These are phyloP conservation scores for Ips typographus DNA, from an alignment of 1,140 invertebrate genomes.

Conservation along the genomic window DNA sequence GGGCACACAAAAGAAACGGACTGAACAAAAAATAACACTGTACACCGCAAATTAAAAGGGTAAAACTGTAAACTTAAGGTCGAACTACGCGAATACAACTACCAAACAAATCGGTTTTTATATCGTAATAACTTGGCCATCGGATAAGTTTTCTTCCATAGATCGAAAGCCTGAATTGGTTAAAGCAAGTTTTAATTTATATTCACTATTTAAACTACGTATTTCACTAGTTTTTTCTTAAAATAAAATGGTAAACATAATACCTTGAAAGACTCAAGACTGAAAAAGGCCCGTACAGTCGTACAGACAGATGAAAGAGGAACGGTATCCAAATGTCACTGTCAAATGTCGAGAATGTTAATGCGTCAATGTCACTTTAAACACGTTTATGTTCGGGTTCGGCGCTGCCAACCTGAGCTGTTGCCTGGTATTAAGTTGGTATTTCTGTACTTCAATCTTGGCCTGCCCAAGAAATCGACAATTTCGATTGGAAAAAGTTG, in stretches of 20 bases:
- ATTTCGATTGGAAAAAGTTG: too few species aligned
- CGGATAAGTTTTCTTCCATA: neutral
- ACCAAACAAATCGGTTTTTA: slow-evolving; percentile 11
- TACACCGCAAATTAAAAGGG: too few species aligned
- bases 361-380: too few species aligned
- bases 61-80: neutral
- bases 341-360: too few species aligned
- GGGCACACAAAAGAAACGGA: neutral
- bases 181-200: neutral
- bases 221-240: neutral
- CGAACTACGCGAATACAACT: neutral
- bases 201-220: too few species aligned
- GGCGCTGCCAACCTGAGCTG: too few species aligned
- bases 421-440: too few species aligned
- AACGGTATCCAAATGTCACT: too few species aligned
- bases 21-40: neutral
- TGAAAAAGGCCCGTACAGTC: neutral
- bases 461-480: too few species aligned
- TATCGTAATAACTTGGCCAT: neutral
- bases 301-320: too few species aligned
- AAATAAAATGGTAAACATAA: neutral
- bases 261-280: slow-evolving; percentile 12
- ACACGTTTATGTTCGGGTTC: too few species aligned
- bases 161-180: neutral
- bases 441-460: too few species aligned